Base-by-base conservation (phyloP, 1,140 invertebrate genomes). In the Drosophila navojoa region DNA sequence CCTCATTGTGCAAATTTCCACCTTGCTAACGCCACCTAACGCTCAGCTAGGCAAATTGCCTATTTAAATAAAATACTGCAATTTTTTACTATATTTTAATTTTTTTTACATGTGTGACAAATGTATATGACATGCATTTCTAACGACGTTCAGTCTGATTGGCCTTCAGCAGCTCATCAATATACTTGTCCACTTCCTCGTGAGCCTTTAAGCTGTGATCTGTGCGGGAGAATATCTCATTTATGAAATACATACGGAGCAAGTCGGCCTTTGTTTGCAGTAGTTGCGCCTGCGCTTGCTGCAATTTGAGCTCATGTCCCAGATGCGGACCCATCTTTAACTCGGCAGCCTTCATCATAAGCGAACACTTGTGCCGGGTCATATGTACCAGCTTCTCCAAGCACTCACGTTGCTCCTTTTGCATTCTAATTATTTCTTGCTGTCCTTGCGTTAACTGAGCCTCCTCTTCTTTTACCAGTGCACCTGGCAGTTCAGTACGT, bases 151-250 rank as follows among this genome's bases (percentile, higher is more conserved):
- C 16, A 38, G 9, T 22, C 27, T 16, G 38, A 19, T 70, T 72
- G 9, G 55, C 22, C 22, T 42, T 69, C 6, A 89, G 22, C 2
- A 87, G 16, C 44, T 90, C 81, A 52, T 91, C 75, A 10, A 91
- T 32, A 53, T 90, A 77, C 4, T 70, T 62, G 32, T 90, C 78
- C 0, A 91, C 79, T 40, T 81, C 90, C 35, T 81, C 77, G 47
- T 90, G 70, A 3, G 90, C 90, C 29, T 81, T 81, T 0, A 81
- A 29, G 19, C 84, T 90, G 16, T 91, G 73, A 19, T 91, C 90
- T 4, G 87, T 71, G 7, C 79, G 77, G 1, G 78, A 61, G 4
- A 75, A 55, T 13, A 81, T 54, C 4, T 86, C 73, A n/a, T 78
- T 68, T 4, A 72, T 76, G 2, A 90, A 67, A 15, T 70, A 79